Conservation (phyloP, 2,888 invertebrate genomes). For the Uloborus plumipes region DNA sequence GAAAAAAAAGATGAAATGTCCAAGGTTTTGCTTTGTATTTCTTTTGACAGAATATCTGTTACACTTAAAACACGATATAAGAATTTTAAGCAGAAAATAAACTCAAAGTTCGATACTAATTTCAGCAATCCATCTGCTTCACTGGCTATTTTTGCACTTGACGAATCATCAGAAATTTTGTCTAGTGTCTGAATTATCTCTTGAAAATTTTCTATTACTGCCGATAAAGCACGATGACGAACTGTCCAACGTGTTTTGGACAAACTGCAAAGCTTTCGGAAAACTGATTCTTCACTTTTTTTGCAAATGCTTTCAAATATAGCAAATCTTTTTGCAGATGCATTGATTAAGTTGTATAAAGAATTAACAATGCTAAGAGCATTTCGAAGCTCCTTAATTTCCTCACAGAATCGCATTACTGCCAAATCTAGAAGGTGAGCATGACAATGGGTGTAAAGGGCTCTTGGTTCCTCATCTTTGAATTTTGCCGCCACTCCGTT, state of each 20-base stretch:
- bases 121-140: neutral
- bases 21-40: neutral
- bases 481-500: conserved; percentile 3
- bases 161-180: neutral
- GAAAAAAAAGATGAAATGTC: neutral
- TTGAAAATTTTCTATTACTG: neutral
- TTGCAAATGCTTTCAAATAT: neutral
- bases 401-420: conserved; percentile 4
- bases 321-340: conserved; percentile 1
- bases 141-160: neutral
- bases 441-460: neutral
- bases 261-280: neutral
- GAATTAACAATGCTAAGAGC: neutral
- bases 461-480: conserved; percentile 4
- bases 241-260: conserved; percentile 12
- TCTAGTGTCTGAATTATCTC: neutral
- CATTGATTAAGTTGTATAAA: neutral
- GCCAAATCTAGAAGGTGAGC: conserved; percentile 6
- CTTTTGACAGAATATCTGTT: no score
- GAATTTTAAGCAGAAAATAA: no score
- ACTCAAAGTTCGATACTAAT: neutral
- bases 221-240: neutral
- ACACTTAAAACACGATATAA: no score
- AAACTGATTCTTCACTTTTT: neutral
- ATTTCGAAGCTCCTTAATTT: neutral